Conservation (phyloP, 2,888 invertebrate species). For the Philereme vetulata region DNA sequence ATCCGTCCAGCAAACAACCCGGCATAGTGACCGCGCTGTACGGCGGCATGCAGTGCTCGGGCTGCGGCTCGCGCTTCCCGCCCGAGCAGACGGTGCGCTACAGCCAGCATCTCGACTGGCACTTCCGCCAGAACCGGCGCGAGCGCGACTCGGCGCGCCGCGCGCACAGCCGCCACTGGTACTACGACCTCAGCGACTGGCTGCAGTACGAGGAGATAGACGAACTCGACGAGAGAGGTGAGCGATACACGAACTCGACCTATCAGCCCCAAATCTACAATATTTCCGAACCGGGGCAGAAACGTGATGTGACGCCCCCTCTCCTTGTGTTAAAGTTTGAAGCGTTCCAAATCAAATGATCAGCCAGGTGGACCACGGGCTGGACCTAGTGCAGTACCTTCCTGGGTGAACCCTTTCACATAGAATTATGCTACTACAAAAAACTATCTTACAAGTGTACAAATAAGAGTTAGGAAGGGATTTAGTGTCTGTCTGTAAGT, state of each 20-base stretch:
- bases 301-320: too few species aligned
- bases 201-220: constrained; percentile 97
- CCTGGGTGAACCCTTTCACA: too few species aligned
- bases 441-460: too few species aligned
- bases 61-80: constrained; percentile 97
- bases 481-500: too few species aligned
- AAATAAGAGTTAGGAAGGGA: too few species aligned
- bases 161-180: constrained; percentile 94
- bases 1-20: constrained; percentile 85
- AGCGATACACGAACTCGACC: constrained; percentile 5
- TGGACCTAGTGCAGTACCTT: too few species aligned
- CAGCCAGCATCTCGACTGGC: constrained; percentile 99
- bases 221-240: constrained; percentile 94
- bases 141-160: constrained; percentile 93
- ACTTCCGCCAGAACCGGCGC: constrained; percentile 95
- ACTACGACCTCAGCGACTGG: constrained; percentile 95
- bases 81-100: constrained; percentile 95
- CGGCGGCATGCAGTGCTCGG: constrained; percentile 97
- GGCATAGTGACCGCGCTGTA: constrained; percentile 89
- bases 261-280: too few species aligned
- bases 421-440: too few species aligned
- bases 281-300: too few species aligned
- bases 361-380: too few species aligned
- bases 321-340: too few species aligned
- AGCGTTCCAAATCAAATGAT: too few species aligned